Evolutionary conservation across 1,140 invertebrate species (phyloP), one percentile per base, ranked within the genome.

Genomic region (Harlomillsia oculata): DNA sequence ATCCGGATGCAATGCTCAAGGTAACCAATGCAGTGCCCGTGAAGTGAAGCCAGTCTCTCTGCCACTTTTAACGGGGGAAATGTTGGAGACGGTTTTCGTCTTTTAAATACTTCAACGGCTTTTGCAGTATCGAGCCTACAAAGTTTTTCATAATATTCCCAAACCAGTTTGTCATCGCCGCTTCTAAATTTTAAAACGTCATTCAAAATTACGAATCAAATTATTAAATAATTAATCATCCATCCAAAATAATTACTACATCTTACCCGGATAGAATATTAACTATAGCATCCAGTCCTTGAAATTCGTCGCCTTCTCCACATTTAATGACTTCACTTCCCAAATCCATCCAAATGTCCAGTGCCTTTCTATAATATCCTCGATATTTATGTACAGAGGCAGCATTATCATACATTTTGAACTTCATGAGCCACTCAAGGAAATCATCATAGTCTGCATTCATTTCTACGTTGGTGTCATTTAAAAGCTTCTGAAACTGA

Each of bases 81-180:
- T 20, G 23, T 23, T 3, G 23, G 11, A 20, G 45, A 53, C 0
- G 45, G 16, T 26, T 46, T 39, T 39, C 55, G 37, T 44, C 40
- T 48, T 21, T 39, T 57, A 29, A 62, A 62, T 11, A 65, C 37
- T 44, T 62, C 53, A 0, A 62, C 45, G 9, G 63, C 43, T 40
- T 56, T 39, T 14, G 20, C 11, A 0, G 60, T 26, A 49, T 55
- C 52, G 14, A 60, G 18, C 28, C 56, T 60, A 9, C 21, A 25
- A 1, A 65, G 25, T 30, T 65, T 62, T 9, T 62, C 53, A 48
- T 56, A 65, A 34, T 60, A 65, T 18, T 36, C 25, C 60, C 63
- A 62, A 9, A 65, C 53, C 9, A 65, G 16, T 40, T 26, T 34
- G 32, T 65, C 55, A n/a, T 11, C 8, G 2, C 32, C 52, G 1